These are phyloP conservation scores for Lepus townsendii DNA, from an alignment of 2,797 vertebrate genomes.

Conservation along the genomic window DNA sequence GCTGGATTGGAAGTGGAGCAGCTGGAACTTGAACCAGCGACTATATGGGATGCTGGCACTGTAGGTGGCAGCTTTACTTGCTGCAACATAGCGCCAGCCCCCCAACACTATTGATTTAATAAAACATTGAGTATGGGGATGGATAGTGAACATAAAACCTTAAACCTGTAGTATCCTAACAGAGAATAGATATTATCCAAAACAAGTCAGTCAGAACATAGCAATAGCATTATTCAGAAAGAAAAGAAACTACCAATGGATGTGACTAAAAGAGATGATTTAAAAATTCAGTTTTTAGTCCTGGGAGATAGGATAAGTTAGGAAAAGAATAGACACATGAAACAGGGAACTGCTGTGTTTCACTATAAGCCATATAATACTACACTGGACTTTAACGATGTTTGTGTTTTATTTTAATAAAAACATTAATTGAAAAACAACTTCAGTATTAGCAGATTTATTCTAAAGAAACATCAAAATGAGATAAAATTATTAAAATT, in stretches of 20 bases:
- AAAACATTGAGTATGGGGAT: neutral
- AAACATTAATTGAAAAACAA: slow-evolving; percentile 6
- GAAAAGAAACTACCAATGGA: neutral
- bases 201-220: neutral
- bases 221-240: neutral
- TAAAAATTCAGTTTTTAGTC: slow-evolving; percentile 6
- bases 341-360: neutral
- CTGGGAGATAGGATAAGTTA: neutral
- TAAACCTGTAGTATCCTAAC: neutral
- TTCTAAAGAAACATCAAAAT: slow-evolving; percentile 17
- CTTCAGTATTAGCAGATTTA: neutral
- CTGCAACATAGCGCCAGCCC: no score
- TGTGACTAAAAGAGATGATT: slow-evolving; percentile 18
- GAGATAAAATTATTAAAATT: slow-evolving; percentile 18
- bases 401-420: slow-evolving; percentile 27
- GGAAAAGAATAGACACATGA: neutral
- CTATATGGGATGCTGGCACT: no score
- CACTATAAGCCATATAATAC: neutral
- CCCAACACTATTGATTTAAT: neutral
- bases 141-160: neutral
- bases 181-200: neutral
- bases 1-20: no score
- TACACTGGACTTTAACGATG: neutral
- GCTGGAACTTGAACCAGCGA: no score
- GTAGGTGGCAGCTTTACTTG: no score